A percentile compares a stretch with the other conserved stretches of the same genome.
Conservation (phyloP, 2,797 vertebrate genomes). For the Scolopax rusticola region DNA sequence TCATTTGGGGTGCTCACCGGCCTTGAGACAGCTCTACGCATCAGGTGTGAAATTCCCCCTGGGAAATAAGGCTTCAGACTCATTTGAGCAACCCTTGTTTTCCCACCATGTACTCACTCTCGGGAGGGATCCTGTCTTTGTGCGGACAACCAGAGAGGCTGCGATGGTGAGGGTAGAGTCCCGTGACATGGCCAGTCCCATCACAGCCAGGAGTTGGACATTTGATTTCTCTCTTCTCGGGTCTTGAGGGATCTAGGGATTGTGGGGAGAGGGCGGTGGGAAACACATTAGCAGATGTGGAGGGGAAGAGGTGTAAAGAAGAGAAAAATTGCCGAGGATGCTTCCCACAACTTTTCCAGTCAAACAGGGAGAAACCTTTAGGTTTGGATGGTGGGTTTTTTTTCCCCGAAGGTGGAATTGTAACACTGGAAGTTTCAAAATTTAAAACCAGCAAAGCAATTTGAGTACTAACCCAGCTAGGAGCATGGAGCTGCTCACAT, state of each 20-base stretch:
- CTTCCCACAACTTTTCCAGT: fast-evolving
- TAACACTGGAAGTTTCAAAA: not conserved
- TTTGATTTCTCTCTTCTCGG: constrained; percentile 96
- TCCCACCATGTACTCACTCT: constrained; percentile 87
- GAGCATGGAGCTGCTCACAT: not conserved
- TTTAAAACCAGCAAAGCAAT: not conserved
- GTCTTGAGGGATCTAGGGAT: constrained; percentile 88
- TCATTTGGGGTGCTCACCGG: fast-evolving
- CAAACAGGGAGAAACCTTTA: not conserved
- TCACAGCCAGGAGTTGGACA: constrained; percentile 97
- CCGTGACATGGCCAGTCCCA: constrained; percentile 95
- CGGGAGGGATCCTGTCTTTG: constrained; percentile 98
- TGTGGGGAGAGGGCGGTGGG: not conserved
- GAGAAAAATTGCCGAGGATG: not conserved
- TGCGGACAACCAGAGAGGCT: constrained; percentile 98
- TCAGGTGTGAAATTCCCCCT: not conserved
- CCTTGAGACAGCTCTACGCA: not conserved
- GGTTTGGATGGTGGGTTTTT: not conserved
- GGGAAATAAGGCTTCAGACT: not conserved
- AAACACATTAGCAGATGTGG: not conserved
- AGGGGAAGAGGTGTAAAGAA: not conserved
- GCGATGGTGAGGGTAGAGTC: constrained; percentile 97
- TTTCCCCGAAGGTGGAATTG: not conserved
- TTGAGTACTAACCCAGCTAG: fast-evolving
- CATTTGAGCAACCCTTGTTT: not conserved